Evolutionary conservation across 2,113 vertebrate species (phyloP).

Genomic region (Thunnus thynnus): DNA sequence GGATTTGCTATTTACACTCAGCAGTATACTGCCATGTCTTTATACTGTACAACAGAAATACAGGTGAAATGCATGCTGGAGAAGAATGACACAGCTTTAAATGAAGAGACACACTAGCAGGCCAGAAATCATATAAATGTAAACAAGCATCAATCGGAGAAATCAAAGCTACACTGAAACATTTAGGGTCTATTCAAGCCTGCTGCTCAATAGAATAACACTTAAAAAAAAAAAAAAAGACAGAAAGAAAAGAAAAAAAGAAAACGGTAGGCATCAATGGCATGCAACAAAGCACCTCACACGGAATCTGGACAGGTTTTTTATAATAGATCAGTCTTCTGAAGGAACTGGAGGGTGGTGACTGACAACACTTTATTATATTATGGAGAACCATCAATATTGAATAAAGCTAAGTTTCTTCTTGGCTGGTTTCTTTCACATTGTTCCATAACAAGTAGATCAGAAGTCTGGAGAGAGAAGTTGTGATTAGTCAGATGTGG

Average conservation of each 20-base stretch:
- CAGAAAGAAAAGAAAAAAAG: slow-evolving; percentile 14
- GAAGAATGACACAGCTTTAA: slow-evolving; percentile 31
- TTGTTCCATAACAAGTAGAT: background rate
- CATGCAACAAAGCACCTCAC: slow-evolving; percentile 82
- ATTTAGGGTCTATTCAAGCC: slow-evolving; percentile 65
- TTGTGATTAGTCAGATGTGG: background rate
- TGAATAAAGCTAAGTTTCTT: background rate
- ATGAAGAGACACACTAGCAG: slow-evolving; percentile 44
- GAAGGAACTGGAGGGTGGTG: background rate
- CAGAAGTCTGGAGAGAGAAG: slow-evolving; percentile 10
- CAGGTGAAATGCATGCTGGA: slow-evolving; percentile 62
- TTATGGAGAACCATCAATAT: background rate
- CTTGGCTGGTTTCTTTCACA: background rate
- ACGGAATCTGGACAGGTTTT: slow-evolving; percentile 46
- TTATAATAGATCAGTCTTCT: slow-evolving; percentile 13
- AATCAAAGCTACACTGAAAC: slow-evolving; percentile 38
- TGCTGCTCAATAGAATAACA: slow-evolving; percentile 73
- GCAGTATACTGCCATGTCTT: slow-evolving; percentile 38
- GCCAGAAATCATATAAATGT: slow-evolving; percentile 52
- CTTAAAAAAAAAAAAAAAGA: slow-evolving; percentile 13
- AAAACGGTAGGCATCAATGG: slow-evolving; percentile 85
- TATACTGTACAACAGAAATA: slow-evolving; percentile 56
- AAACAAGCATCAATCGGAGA: slow-evolving; percentile 68
- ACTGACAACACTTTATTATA: background rate
- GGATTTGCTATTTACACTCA: slow-evolving; percentile 63